Base-by-base conservation (phyloP, 2,797 vertebrate species). In the Craterocephalus amniculus region DNA sequence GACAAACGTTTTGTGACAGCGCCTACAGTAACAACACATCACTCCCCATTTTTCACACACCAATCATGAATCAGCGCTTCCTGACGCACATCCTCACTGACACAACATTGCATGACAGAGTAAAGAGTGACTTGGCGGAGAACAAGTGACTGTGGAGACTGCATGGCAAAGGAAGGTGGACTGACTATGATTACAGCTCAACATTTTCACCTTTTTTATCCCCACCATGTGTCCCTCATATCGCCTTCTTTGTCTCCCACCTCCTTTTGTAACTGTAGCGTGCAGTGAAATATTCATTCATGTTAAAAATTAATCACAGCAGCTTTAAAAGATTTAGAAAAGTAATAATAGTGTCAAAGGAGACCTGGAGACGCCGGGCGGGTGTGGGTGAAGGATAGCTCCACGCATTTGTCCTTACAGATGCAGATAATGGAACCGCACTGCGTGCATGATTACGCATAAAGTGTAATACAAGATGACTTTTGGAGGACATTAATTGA, bases 321-420 rank as follows among this genome's bases (percentile, higher is more conserved):
- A 12, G 75, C 84, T 86, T 91, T 91, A 83, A 92, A 89, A 88
- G 85, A 86, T 88, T 91, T 90, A 76, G 87, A 88, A 88, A 86
- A 88, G 87, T 88, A 87, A 91, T 88, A 86, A 86, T 83, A 76
- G 82, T 81, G 83, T 82, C 76, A 72, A 78, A 68, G 64, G 72
- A 80, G 76, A 82, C 59, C 76, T 57, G 64, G 78, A 80, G 61
- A 70, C 52, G 26, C 71, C 63, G 73, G 70, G 65, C 58, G 35
- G 8, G 52, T 56, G 58, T 14, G 68, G 62, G 31, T 61, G 63
- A 76, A 70, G 52, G 54, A 64, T 51, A 60, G 49, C 63, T 70
- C 73, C 75, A 72, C 67, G 66, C 58, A 6, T 73, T 76, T 58
- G 56, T 80, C 70, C 63, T 27, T 27, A n/a, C 57, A 54, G 36